A percentile compares a stretch with the other conserved stretches of the same genome.
phyloP scores from a whole-genome alignment of 2,113 vertebrate species.

The Nicator chloris region DNA sequence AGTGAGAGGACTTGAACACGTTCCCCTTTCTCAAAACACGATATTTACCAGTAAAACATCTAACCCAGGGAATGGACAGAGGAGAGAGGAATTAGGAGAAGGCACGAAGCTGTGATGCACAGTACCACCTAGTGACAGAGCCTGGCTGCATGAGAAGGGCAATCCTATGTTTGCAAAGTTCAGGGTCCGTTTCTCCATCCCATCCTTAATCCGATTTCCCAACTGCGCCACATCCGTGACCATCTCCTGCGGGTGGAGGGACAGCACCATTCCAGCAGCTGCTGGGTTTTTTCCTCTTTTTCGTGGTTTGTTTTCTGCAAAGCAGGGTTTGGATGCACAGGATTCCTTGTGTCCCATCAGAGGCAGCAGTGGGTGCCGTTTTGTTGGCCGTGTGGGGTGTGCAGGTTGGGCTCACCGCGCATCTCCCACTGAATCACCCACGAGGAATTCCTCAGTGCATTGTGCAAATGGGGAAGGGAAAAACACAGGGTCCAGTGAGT shows the following conservation, averaged over 20 bases:
- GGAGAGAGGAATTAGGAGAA: neutral
- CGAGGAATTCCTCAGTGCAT: slow-evolving; percentile 19
- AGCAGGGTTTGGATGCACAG: neutral
- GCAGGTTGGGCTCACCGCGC: neutral
- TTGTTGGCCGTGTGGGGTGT: neutral
- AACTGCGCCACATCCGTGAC: rapidly evolving
- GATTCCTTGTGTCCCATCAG: neutral
- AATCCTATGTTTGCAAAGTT: rapidly evolving
- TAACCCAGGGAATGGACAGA: neutral
- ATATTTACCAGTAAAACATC: neutral
- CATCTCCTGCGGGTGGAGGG: rapidly evolving
- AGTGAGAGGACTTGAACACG: neutral
- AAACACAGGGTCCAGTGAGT: slow-evolving; percentile 43
- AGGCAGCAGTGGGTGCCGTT: rapidly evolving
- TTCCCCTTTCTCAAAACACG: neutral
- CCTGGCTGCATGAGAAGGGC: neutral
- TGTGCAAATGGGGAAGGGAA: neutral
- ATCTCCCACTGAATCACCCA: neutral
- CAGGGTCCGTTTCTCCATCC: neutral
- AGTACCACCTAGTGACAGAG: slow-evolving; percentile 67
- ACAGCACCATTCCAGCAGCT: neutral
- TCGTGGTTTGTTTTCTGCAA: neutral
- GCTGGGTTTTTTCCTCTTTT: neutral
- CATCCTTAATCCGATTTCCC: neutral
- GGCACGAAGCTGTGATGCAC: slow-evolving; percentile 16